Conservation (phyloP, 1,140 invertebrate genomes). For the Drosophila prosaltans region DNA sequence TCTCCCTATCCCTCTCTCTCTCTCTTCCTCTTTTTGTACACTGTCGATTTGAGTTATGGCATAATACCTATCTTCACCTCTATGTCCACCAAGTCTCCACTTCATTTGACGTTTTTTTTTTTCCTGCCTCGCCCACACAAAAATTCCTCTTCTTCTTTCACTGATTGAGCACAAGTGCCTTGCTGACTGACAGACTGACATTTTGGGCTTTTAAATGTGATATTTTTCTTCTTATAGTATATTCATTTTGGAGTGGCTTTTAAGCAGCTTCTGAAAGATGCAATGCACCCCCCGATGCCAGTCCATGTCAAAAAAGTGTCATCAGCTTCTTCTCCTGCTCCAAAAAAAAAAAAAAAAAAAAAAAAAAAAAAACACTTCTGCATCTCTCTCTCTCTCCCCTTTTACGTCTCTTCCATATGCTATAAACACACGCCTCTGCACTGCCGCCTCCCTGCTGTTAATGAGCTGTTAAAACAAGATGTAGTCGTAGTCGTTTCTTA, state of each 20-base stretch:
- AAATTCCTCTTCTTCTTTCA: conserved; percentile 20
- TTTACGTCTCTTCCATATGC: too few species aligned
- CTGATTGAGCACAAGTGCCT: conserved; percentile 78
- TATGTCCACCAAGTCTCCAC: conserved; percentile 10
- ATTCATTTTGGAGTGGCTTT: conserved; percentile 59
- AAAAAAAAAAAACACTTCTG: too few species aligned
- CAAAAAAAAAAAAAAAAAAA: too few species aligned
- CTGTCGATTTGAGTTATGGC: conserved; percentile 70
- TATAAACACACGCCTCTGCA: background rate
- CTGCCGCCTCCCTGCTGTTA: conserved; percentile 45
- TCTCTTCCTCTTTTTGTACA: conserved; percentile 24
- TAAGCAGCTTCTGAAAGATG: conserved; percentile 74
- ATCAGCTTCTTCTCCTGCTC: conserved; percentile 5
- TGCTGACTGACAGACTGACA: conserved; percentile 73
- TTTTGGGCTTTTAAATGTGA: conserved; percentile 76
- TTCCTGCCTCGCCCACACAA: conserved; percentile 43
- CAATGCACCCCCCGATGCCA: conserved; percentile 21
- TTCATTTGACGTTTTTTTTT: background rate
- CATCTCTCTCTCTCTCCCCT: too few species aligned
- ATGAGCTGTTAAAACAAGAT: conserved; percentile 67
- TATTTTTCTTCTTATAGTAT: conserved; percentile 18
- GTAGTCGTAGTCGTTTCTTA: background rate
- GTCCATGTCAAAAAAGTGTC: conserved; percentile 45
- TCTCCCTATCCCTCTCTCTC: background rate
- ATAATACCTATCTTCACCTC: conserved; percentile 22